A percentile compares a stretch with the other conserved stretches of the same genome.
Conservation (phyloP, 2,113 vertebrate genomes). For the Nesogale talazaci region DNA sequence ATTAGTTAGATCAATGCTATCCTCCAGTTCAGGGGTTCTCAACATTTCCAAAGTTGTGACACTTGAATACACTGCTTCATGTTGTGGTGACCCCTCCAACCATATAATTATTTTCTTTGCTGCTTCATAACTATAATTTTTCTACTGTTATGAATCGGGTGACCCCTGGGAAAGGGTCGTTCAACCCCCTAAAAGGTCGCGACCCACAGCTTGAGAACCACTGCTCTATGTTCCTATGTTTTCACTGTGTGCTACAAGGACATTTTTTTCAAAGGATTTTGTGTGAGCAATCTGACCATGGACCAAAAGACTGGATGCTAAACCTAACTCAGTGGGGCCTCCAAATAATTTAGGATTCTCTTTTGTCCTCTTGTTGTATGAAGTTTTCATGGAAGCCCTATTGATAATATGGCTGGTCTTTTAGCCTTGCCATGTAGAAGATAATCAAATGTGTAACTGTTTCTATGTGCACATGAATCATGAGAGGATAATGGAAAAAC, state of each 20-base stretch:
- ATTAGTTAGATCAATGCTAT: constrained; percentile 30
- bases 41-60: too few relatives aligned
- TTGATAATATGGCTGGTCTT: constrained; percentile 3
- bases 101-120: too few relatives aligned
- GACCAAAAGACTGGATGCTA: constrained; percentile 4
- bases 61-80: too few relatives aligned
- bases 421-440: constrained; percentile 29
- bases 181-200: too few relatives aligned
- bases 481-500: background rate
- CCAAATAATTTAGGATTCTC: constrained; percentile 29
- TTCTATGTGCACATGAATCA: background rate
- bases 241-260: background rate
- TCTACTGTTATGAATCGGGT: too few relatives aligned
- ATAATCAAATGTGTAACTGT: background rate
- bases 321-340: background rate
- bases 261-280: constrained; percentile 26
- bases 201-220: too few relatives aligned
- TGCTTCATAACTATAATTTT: too few relatives aligned
- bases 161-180: too few relatives aligned
- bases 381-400: background rate
- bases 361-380: constrained; percentile 10
- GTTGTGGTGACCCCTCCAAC: too few relatives aligned
- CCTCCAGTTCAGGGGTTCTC: too few relatives aligned
- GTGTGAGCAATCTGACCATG: background rate
- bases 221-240: background rate